phyloP scores from a whole-genome alignment of 2,113 vertebrate genomes.

The Periophthalmus modestus region DNA sequence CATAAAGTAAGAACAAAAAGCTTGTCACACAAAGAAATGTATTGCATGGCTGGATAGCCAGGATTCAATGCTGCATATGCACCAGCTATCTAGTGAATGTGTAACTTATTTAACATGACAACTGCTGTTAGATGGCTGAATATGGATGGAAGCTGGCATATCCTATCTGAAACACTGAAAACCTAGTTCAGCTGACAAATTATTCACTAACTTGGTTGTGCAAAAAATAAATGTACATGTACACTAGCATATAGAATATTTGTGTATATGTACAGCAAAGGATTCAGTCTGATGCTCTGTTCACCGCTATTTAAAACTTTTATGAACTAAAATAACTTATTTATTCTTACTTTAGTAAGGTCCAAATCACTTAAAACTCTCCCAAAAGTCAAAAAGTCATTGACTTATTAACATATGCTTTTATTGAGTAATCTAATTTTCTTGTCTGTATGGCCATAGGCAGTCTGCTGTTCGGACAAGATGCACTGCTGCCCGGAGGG shows the following conservation, averaged over 20 bases:
- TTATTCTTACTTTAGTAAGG: not conserved
- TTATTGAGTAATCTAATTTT: not conserved
- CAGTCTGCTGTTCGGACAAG: constrained; percentile 79
- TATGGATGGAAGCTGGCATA: too few species aligned
- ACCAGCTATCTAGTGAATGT: not conserved
- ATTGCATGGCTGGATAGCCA: not conserved
- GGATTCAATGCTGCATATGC: too few species aligned
- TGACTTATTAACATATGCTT: not conserved
- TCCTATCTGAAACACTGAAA: too few species aligned
- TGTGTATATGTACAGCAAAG: not conserved
- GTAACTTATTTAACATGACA: not conserved
- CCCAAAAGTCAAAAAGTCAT: not conserved
- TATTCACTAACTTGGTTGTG: not conserved
- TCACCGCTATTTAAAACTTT: not conserved
- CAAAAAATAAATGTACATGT: not conserved
- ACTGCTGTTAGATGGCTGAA: too few species aligned
- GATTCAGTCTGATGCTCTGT: not conserved
- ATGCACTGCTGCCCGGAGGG: constrained; percentile 77
- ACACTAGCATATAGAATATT: not conserved
- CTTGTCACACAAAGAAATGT: constrained; percentile 2
- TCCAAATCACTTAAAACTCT: not conserved
- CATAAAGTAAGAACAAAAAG: not conserved
- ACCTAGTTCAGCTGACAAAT: too few species aligned
- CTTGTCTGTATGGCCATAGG: constrained; percentile 55
- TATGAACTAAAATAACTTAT: not conserved